These are phyloP conservation scores for Agriotes lineatus DNA, from an alignment of 2,888 invertebrate genomes.

Conservation along the genomic window DNA sequence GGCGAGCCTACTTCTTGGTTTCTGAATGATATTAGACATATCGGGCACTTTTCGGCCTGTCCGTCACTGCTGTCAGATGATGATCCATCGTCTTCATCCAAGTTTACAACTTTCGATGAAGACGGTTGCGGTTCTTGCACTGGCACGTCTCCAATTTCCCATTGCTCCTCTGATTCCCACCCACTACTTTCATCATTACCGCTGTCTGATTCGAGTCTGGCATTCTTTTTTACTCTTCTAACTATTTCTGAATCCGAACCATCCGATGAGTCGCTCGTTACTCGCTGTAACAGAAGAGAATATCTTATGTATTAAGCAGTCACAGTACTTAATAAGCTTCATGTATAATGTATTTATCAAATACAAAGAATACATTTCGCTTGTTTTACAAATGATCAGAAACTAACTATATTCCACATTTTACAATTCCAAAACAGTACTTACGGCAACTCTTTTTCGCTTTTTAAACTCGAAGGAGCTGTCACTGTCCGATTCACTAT, in stretches of 20 bases:
- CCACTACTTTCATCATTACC: constrained; percentile 47
- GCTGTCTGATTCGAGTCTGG: constrained; percentile 34
- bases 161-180: constrained; percentile 51
- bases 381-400: too few relatives aligned
- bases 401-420: neutral
- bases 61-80: constrained; percentile 77
- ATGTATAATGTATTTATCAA: too few relatives aligned
- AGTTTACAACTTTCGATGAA: constrained; percentile 9
- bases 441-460: constrained; percentile 66
- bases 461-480: constrained; percentile 63
- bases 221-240: constrained; percentile 39
- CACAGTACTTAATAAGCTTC: too few relatives aligned
- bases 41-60: constrained; percentile 88
- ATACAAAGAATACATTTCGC: too few relatives aligned
- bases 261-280: constrained; percentile 68
- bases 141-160: constrained; percentile 7
- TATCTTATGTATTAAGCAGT: neutral
- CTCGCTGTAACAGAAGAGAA: constrained; percentile 66
- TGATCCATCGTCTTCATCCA: constrained; percentile 44
- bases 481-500: constrained; percentile 66
- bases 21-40: constrained; percentile 84
- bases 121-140: constrained; percentile 22
- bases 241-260: constrained; percentile 54
- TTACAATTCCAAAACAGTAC: constrained; percentile 56
- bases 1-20: constrained; percentile 88